These are phyloP conservation scores for Bombyx mori DNA, from an alignment of 1,140 invertebrate genomes.

Conservation along the genomic window DNA sequence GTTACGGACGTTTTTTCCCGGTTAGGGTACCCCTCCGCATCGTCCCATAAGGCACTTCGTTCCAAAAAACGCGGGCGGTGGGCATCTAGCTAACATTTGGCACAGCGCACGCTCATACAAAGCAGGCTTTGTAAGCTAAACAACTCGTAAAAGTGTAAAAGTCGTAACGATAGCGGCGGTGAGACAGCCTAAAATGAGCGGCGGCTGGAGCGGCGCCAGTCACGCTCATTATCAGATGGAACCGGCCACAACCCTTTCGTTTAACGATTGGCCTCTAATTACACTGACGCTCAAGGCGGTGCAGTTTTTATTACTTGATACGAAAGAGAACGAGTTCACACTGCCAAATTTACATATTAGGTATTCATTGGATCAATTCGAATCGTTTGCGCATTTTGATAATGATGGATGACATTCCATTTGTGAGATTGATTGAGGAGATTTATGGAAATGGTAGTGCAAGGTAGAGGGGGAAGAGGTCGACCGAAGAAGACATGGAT, in stretches of 20 bases:
- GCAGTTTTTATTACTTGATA: constrained; percentile 47
- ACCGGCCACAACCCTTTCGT: constrained; percentile 58
- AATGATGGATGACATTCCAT: constrained; percentile 19
- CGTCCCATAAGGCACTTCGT: no score
- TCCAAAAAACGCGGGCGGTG: constrained; percentile 42
- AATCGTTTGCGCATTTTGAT: constrained; percentile 48
- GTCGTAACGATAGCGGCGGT: constrained; percentile 61
- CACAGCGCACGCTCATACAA: constrained; percentile 45
- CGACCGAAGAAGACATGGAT: no score
- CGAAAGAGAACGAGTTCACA: constrained; percentile 24
- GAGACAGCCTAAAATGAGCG: constrained; percentile 60
- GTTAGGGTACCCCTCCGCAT: no score
- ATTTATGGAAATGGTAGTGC: no score
- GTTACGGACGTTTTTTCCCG: no score
- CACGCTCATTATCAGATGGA: constrained; percentile 67
- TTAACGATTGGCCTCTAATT: constrained; percentile 68
- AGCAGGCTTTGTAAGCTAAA: constrained; percentile 62
- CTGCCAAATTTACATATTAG: constrained; percentile 50
- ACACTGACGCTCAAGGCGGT: constrained; percentile 57
- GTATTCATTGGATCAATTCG: constrained; percentile 46
- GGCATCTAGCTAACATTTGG: constrained; percentile 67
- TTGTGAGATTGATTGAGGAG: constrained; percentile 10
- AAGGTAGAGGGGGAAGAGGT: no score
- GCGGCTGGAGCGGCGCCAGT: constrained; percentile 63
- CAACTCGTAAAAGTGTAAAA: constrained; percentile 71